Base-by-base conservation (phyloP, 2,797 vertebrate species). In the Brachyrhaphis roseni region DNA sequence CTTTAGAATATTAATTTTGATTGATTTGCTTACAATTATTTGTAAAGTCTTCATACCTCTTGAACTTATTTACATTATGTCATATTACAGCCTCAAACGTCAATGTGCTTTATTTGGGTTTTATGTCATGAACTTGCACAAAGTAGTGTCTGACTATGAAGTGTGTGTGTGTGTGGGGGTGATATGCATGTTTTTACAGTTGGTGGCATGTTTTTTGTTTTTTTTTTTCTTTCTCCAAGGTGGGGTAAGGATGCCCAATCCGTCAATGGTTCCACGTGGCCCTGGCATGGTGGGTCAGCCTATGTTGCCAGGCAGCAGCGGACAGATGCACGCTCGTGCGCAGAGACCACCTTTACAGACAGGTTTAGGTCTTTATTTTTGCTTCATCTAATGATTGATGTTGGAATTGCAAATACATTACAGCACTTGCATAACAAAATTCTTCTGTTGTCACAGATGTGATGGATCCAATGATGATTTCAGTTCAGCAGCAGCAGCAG, bases 401-500 rank as follows among this genome's bases (percentile, higher is more conserved):
- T 55, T 71, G 5, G 45, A 36, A 47, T 78, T 83, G 70, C 68
- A 7, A 81, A 43, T 36, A 53, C 78, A 2, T 78, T 28, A 12
- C 0, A 8, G 3, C 26, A 80, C 47, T 6, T 43, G 46, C 20
- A 28, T 13, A 28, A 28, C 62, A 78, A 20, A 76, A 79, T 82
- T 53, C 34, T 31, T 77, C 8, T 16, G 75, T 15, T 76, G 41
- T 77, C 45, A 89, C 90, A 98, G 98, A 99, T 95, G 83, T 95
- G 76, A 96, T 98, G 96, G 97, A 99, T 93, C 96, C 97, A 80
- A 96, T 98, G 93, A 96, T 98, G 92, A 95, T 98, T 90, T 94
- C 96, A 72, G 93, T 97, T 80, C 97, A 95, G 78, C 95, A 95
- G 73, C 96, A 95, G 78, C 95, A 95, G 72, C 96, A 95, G 68